Evolutionary conservation across 2,797 vertebrate species (phyloP), one percentile per base, ranked within the genome.

Genomic region (Dromococcyx pavoninus): DNA sequence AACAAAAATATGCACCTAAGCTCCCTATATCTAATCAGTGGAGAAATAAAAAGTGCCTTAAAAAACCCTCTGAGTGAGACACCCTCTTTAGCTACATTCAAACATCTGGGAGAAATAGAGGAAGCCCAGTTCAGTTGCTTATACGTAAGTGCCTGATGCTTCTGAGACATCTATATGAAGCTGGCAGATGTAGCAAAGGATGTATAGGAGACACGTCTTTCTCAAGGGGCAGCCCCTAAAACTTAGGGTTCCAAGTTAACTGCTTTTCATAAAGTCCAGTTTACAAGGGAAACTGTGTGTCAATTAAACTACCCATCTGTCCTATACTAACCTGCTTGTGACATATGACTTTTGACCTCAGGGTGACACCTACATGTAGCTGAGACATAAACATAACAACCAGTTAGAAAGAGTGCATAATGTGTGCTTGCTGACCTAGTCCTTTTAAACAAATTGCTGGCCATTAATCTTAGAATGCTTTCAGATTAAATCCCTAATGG

Each of bases 401-500:
- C 25, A 17, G 16, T 41, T 77, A 66, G 58, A 62, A 67, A n/a
- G 22, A 27, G 28, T 37, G 25, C 60, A 35, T 53, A 50, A n/a
- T n/a, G 30, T 11, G 14, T 30, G 27, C 33, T 72, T 84, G 56
- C 80, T 88, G 56, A 84, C 50, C 30, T 28, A 32, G 44, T 43
- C 80, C 37, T 73, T 93, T 82, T 65, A 85, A 93, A 90, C 28
- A 91, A 86, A 91, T 74, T 69, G 56, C 43, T 82, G 64, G 37
- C 64, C 79, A 41, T 94, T 91, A 93, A 60, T 88, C 60, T 73
- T 44, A 67, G 32, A 84, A 93, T 17, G 74, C 73, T 82, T 88
- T 94, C 74, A 74, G 44, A 35, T 94, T 76, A 85, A 91, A 85
- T 79, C 64, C 39, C 80, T 74, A 87, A 93, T 80, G 83, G 71